Base-by-base conservation (phyloP, 2,888 invertebrate species). In the Theretra japonica region DNA sequence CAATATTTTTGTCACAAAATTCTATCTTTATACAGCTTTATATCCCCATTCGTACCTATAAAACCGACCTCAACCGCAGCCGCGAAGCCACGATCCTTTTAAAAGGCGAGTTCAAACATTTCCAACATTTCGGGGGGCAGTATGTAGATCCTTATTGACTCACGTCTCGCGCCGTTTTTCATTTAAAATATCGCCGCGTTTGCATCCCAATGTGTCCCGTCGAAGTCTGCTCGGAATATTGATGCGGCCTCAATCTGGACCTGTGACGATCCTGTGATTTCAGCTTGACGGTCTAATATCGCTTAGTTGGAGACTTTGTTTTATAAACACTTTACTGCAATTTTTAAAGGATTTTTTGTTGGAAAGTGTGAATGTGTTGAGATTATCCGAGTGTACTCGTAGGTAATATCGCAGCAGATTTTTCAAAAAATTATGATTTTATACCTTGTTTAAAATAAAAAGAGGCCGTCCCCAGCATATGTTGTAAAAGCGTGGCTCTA, bases 101-200 rank as follows among this genome's bases (percentile, higher is more conserved):
- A 48, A 65, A 65, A 65, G 48, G 21, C 15, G 48, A 65, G 53
- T 53, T 53, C 50, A 48, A 23, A 15, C 62, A 33, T 17, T 41
- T 15, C 21, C 7, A 62, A 41, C n/a, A 21, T 41, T 59, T n/a
- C n/a, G 53, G 53, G n/a, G 53, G 33, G n/a, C 60, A 30, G 60
- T 60, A 60, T 30, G 60, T n/a, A 60, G n/a, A 60, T 60, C 60
- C 30, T 6, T 65, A 65, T 65, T 65, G 65, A 65, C 65, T 73
- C 75, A 73, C 58, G 71, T 68, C 69, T 28, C 25, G 30, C 41
- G 71, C 30, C 70, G 60, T 50, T 65, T 70, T 60, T 33, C 72
- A 72, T 72, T 50, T 71, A 71, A 62, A 71, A 71, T 56, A 65
- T 71, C 41, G 68, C 57, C 19, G 17, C 28, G 53, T 68, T 53